phyloP scores from a whole-genome alignment of 2,797 vertebrate genomes.

The Leucoraja ocellata region DNA sequence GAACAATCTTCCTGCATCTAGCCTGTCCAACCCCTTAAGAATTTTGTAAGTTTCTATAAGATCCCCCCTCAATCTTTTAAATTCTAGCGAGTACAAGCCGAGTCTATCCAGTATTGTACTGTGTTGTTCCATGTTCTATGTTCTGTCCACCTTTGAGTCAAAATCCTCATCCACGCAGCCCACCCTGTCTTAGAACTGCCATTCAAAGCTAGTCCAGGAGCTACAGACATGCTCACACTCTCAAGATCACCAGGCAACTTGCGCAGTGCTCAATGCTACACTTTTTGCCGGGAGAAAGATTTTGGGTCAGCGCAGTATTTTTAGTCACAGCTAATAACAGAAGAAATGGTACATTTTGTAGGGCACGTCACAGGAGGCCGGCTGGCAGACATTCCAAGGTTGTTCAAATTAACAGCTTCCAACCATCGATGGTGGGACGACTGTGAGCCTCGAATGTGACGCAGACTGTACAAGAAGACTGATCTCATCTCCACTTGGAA shows the following conservation, averaged over 20 bases:
- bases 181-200: neutral
- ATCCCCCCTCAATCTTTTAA: no score
- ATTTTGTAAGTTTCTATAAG: no score
- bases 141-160: no score
- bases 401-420: neutral
- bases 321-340: constrained; percentile 12
- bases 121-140: no score
- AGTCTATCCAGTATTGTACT: no score
- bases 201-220: neutral
- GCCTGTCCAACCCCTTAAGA: no score
- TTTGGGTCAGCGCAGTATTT: constrained; percentile 28
- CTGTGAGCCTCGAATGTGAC: neutral
- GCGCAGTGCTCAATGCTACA: neutral
- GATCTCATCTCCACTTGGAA: neutral
- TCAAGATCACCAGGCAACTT: neutral
- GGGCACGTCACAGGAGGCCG: neutral
- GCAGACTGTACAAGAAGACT: no score
- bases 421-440: neutral
- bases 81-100: no score
- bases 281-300: neutral
- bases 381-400: neutral
- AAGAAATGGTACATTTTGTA: neutral
- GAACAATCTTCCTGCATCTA: no score
- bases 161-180: no score
- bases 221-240: neutral